These are phyloP conservation scores for Hirtodrosophila duncani DNA, from an alignment of 2,888 invertebrate genomes.

Conservation along the genomic window DNA sequence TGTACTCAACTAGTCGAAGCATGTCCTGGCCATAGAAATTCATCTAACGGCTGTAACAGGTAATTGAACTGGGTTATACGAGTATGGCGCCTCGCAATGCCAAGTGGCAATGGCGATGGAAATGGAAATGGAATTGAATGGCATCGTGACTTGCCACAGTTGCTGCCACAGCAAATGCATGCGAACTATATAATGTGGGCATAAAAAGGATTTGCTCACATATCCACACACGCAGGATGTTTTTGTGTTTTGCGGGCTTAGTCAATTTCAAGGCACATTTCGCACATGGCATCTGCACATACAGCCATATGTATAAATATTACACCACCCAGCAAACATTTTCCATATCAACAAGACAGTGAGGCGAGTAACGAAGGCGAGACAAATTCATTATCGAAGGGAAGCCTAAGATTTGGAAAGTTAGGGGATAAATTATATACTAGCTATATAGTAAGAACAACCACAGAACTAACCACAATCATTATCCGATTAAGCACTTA, in stretches of 20 bases:
- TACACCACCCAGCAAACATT: no score
- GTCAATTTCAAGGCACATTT: slow-evolving; percentile 25
- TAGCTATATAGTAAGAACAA: no score
- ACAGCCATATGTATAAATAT: no score
- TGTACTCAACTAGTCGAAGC: slow-evolving; percentile 65
- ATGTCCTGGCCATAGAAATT: slow-evolving; percentile 76
- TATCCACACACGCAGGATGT: not conserved
- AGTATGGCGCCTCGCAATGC: slow-evolving; percentile 65
- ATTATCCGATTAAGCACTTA: no score
- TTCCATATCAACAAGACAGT: no score
- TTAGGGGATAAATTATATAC: no score
- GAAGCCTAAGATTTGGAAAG: no score
- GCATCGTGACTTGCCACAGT: slow-evolving; percentile 47
- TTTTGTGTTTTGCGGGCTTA: slow-evolving; percentile 1
- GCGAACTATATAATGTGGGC: slow-evolving; percentile 71
- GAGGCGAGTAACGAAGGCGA: no score
- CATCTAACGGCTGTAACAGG: slow-evolving; percentile 78
- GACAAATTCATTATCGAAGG: no score
- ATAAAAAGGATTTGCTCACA: slow-evolving; percentile 76
- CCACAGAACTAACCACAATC: no score
- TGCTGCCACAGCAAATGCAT: slow-evolving; percentile 47
- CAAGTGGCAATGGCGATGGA: slow-evolving; percentile 35
- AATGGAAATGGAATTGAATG: slow-evolving; percentile 69
- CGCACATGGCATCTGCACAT: no score
- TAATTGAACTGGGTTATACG: slow-evolving; percentile 77